Evolutionary conservation across 2,797 vertebrate genomes (phyloP).

Genomic region (Thalassophryne amazonica): DNA sequence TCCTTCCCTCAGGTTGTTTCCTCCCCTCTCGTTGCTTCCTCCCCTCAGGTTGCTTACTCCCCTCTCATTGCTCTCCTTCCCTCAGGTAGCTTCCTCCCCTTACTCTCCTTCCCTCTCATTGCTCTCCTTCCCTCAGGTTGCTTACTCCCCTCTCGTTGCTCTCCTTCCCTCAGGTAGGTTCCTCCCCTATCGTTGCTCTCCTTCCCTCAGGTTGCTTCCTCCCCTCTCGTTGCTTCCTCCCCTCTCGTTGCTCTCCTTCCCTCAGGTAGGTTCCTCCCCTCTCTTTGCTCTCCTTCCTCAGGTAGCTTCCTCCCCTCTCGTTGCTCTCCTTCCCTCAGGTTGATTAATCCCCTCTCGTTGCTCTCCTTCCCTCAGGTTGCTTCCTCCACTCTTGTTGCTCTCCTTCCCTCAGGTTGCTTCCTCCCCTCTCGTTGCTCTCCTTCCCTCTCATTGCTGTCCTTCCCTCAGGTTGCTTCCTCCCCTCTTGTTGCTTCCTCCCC

Average conservation of each 20-base stretch:
- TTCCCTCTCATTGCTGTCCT: neutral
- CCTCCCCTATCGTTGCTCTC: neutral
- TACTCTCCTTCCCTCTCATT: constrained; percentile 21
- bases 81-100: constrained; percentile 50
- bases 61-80: constrained; percentile 4
- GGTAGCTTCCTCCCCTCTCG: neutral
- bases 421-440: neutral
- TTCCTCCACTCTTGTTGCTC: constrained; percentile 32
- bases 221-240: too few relatives aligned
- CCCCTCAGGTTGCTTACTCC: neutral
- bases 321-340: constrained; percentile 31
- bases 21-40: too few relatives aligned
- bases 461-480: constrained; percentile 49
- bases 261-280: constrained; percentile 23
- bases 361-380: constrained; percentile 31
- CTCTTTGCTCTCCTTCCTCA: neutral
- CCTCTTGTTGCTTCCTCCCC: too few relatives aligned
- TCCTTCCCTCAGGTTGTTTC: constrained; percentile 45
- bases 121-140: constrained; percentile 38
- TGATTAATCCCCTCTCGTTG: too few relatives aligned
- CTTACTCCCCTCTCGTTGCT: neutral
- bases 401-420: constrained; percentile 4
- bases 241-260: constrained; percentile 32
- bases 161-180: neutral
- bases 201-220: constrained; percentile 48